phyloP scores from a whole-genome alignment of 2,888 invertebrate species.

The Argyresthia goedartella region DNA sequence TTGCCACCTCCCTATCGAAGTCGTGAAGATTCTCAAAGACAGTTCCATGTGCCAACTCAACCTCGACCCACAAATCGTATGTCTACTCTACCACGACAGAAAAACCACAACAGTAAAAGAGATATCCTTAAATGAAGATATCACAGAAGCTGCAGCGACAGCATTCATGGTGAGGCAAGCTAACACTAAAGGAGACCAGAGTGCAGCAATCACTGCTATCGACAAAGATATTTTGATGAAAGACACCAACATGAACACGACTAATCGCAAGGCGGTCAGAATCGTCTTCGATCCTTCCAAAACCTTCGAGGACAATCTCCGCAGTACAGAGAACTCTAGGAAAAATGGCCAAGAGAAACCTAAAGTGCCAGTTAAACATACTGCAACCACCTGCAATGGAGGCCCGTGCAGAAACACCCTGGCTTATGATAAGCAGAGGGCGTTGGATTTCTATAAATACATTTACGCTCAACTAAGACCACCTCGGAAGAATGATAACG shows the following conservation, averaged over 20 bases:
- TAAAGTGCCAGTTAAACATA: slow-evolving; percentile 28
- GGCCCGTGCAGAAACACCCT: slow-evolving; percentile 42
- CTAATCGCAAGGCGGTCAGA: slow-evolving; percentile 52
- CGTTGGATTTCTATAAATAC: slow-evolving; percentile 62
- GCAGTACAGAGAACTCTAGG: slow-evolving; percentile 27
- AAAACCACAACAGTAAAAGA: slow-evolving; percentile 33
- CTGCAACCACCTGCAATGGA: slow-evolving; percentile 41
- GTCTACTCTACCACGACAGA: slow-evolving; percentile 53
- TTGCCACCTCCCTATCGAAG: slow-evolving; percentile 53
- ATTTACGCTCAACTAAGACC: slow-evolving; percentile 56
- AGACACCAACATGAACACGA: slow-evolving; percentile 48
- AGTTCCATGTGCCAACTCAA: slow-evolving; percentile 54
- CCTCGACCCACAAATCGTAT: slow-evolving; percentile 54
- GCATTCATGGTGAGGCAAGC: slow-evolving; percentile 59
- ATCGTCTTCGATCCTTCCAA: slow-evolving; percentile 55
- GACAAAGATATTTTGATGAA: slow-evolving; percentile 47
- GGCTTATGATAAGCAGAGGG: slow-evolving; percentile 53
- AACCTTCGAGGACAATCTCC: slow-evolving; percentile 55
- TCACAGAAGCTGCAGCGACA: slow-evolving; percentile 53
- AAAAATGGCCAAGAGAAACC: slow-evolving; percentile 25
- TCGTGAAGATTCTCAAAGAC: slow-evolving; percentile 45
- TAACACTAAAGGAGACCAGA: slow-evolving; percentile 36
- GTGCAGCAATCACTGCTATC: slow-evolving; percentile 48
- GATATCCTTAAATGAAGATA: slow-evolving; percentile 37
- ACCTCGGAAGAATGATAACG: slow-evolving; percentile 29